phyloP scores from a whole-genome alignment of 2,113 vertebrate species.

The Vulpes lagopus region DNA sequence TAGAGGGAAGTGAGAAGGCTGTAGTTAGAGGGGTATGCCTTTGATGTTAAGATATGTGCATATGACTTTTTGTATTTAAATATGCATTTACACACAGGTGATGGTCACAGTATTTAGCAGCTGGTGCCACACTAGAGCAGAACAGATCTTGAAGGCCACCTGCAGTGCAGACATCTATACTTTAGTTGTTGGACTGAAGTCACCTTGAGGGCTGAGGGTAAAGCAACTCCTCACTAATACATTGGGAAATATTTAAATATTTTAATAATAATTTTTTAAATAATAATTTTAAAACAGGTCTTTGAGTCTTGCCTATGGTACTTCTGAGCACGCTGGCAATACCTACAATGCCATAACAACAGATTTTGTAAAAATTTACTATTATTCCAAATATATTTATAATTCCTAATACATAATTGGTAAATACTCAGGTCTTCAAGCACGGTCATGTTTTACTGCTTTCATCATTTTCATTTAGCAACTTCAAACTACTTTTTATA shows the following conservation, averaged over 20 bases:
- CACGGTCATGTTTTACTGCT: not conserved
- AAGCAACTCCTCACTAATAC: not conserved
- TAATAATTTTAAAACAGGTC: not conserved
- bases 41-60: conserved; percentile 40
- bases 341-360: not conserved
- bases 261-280: not conserved
- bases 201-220: not conserved
- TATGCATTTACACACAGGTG: not conserved
- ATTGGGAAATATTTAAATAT: not conserved
- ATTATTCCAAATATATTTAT: not conserved
- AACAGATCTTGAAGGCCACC: not conserved
- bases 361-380: not conserved
- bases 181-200: not conserved
- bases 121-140: not conserved
- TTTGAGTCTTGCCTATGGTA: not conserved
- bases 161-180: not conserved
- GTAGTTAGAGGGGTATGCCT: not conserved
- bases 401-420: not conserved
- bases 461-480: not conserved
- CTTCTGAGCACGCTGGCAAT: not conserved
- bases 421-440: not conserved
- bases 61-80: conserved; percentile 22
- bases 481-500: not conserved
- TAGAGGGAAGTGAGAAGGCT: not conserved
- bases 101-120: conserved; percentile 35